Percentiles rank a stretch among this genome's conserved stretches.
Evolutionary conservation across 2,797 vertebrate species (phyloP).

Genomic region (Acrossocheilus wenchowensis): DNA sequence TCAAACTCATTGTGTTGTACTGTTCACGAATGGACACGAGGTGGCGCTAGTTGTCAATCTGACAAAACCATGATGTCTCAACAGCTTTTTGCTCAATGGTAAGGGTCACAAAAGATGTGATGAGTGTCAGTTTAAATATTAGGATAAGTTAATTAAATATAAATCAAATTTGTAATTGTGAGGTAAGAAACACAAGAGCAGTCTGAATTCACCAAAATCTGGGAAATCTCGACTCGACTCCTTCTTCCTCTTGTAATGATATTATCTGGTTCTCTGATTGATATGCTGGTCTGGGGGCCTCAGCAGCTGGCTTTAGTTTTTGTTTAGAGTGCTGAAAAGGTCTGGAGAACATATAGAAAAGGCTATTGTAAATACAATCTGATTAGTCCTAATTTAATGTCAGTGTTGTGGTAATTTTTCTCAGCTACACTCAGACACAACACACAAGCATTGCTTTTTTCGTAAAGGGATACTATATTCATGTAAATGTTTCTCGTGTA

Average conservation of each 20-base stretch:
- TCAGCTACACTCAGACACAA: background rate
- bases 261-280: background rate
- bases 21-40: conserved; percentile 10
- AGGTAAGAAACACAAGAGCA: background rate
- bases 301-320: background rate
- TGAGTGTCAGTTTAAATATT: background rate
- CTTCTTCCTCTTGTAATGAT: background rate
- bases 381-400: background rate
- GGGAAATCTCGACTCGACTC: background rate
- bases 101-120: background rate
- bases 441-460: background rate
- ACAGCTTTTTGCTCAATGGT: background rate
- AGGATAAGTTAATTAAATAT: background rate
- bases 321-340: background rate
- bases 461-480: background rate
- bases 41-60: background rate
- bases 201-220: background rate
- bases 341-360: background rate
- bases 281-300: background rate
- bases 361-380: background rate
- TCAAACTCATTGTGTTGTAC: background rate
- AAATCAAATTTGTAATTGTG: background rate
- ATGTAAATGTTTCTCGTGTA: background rate
- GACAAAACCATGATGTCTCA: background rate
- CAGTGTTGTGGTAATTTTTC: background rate